Percentiles rank a stretch among this genome's conserved stretches.
Conservation (phyloP, 1,140 invertebrate species). For the Bombus waltoni region DNA sequence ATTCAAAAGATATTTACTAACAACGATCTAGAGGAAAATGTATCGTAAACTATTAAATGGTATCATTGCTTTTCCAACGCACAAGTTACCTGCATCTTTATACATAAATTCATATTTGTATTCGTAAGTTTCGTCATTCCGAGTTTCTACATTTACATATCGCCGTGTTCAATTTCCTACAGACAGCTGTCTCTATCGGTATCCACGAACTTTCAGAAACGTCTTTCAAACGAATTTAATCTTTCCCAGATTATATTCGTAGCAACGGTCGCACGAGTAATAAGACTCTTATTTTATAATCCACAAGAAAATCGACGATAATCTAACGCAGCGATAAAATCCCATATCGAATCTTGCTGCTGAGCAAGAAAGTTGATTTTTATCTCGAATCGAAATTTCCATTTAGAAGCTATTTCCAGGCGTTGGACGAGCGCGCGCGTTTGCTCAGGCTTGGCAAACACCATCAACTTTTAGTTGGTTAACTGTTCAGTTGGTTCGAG, state of each 20-base stretch:
- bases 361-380: neutral
- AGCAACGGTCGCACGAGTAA: neutral
- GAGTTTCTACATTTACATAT: too few species aligned
- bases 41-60: too few species aligned
- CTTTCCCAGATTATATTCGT: neutral
- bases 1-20: too few species aligned
- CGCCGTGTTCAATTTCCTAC: too few species aligned
- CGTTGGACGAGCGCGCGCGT: neutral
- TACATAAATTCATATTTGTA: too few species aligned
- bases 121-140: too few species aligned
- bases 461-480: constrained; percentile 19
- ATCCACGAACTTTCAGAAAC: too few species aligned
- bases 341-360: neutral
- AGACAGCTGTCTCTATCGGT: too few species aligned
- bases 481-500: constrained; percentile 17
- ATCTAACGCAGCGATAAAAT: neutral
- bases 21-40: too few species aligned
- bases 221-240: too few species aligned
- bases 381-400: neutral
- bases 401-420: constrained; percentile 26
- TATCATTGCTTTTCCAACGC: too few species aligned
- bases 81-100: too few species aligned
- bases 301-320: neutral
- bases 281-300: neutral
- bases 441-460: constrained; percentile 35